Percentiles rank a stretch among this genome's conserved stretches.
Conservation (phyloP, 2,113 vertebrate genomes). For the Pelodiscus sinensis region DNA sequence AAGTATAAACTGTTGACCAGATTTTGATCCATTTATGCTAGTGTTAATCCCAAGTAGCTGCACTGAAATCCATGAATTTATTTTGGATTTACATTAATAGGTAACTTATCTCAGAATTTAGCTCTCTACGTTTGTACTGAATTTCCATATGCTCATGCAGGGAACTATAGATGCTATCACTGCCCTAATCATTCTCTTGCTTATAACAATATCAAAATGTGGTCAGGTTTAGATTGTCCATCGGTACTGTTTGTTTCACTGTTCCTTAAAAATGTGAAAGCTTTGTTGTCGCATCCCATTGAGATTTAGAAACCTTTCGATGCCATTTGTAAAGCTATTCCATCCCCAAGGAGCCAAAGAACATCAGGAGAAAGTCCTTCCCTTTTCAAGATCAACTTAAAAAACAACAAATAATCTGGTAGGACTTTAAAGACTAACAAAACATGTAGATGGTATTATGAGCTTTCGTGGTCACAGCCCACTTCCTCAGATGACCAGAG, state of each 20-base stretch:
- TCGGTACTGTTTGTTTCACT: background rate
- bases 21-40: too few relatives aligned
- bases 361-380: background rate
- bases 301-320: background rate
- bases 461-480: too few relatives aligned
- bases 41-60: background rate
- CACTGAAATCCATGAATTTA: background rate
- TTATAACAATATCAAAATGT: background rate
- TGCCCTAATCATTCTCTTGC: background rate
- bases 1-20: background rate
- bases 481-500: too few relatives aligned
- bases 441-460: too few relatives aligned
- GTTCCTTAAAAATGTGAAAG: accelerated
- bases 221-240: background rate
- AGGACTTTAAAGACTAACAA: too few relatives aligned
- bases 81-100: background rate
- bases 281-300: background rate
- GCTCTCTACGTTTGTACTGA: background rate
- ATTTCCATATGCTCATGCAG: background rate
- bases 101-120: background rate
- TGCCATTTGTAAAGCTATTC: background rate
- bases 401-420: too few relatives aligned
- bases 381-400: background rate
- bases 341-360: accelerated
- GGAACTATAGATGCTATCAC: background rate